Percentiles rank a stretch among this genome's conserved stretches.
Conservation (phyloP, 2,888 invertebrate species). For the Phymatocera aterrima region DNA sequence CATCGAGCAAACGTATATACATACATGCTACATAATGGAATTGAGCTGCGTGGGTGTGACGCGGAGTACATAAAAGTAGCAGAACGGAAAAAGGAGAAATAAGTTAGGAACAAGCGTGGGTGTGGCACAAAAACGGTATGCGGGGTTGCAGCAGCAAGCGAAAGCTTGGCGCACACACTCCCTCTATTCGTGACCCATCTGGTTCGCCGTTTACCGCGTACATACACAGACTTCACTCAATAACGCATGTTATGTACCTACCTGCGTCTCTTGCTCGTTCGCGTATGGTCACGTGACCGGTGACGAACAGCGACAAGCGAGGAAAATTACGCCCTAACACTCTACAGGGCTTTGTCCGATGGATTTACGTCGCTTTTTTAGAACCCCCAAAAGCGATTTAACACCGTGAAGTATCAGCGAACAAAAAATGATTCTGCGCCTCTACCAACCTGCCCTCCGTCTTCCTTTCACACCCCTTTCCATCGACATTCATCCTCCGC, state of each 20-base stretch:
- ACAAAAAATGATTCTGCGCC: background rate
- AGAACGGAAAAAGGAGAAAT: background rate
- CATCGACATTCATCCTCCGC: background rate
- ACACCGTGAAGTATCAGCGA: background rate
- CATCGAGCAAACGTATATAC: background rate
- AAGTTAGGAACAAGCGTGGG: background rate
- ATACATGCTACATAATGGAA: background rate
- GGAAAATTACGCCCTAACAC: background rate
- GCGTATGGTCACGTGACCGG: background rate
- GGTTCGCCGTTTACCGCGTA: background rate
- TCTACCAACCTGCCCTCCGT: background rate
- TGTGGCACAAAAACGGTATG: background rate
- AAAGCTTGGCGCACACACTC: slow-evolving; percentile 14
- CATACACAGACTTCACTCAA: slow-evolving; percentile 18
- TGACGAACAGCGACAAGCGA: slow-evolving; percentile 19
- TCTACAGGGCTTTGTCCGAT: background rate
- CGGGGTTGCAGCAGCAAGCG: background rate
- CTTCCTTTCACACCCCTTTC: background rate
- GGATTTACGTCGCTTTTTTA: background rate
- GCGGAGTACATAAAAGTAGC: background rate
- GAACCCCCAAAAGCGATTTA: background rate
- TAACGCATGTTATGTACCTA: background rate
- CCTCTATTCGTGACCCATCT: slow-evolving; percentile 11
- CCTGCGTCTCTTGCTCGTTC: background rate
- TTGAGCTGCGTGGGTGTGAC: background rate